Base-by-base conservation (phyloP, 2,888 invertebrate species). In the Plutella xylostella region DNA sequence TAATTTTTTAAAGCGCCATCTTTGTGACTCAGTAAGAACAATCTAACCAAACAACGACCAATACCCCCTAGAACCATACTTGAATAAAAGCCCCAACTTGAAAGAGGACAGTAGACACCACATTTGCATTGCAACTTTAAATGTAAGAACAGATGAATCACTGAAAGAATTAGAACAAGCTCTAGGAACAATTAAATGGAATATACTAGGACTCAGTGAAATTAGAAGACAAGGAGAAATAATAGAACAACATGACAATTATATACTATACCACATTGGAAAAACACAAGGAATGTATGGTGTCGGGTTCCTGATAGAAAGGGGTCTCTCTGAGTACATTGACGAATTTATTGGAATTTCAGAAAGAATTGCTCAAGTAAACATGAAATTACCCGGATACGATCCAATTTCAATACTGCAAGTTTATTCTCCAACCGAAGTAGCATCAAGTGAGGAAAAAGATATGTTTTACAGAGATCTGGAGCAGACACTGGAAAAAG, bases 251-350 rank as follows among this genome's bases (percentile, higher is more conserved):
- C 21, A 42, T 18, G 18, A 34, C 6, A 14, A 45, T 15, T 45
- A n/a, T 30, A 28, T 45, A 18, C 20, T 45, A 14, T 45, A 34
- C 25, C 20, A 45, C n/a, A 45, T 35, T 15, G 42, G 45, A n/a
- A 30, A 35, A 34, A 41, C 22, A 22, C 19, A 17, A 35, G 45
- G 45, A 18, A 11, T 14, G 14, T 20, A 37, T 30, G 42, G 42
- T 35, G 20, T 42, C 6, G 45, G 42, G 15, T 45, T 42, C 14
- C 11, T 45, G 14, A 15, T 45, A 3, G 42, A 45, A 34, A 45
- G 22, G 35, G 3, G 28, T 14, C 7, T 41, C 12, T 42, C 18
- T 42, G 4, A 18, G 17, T 22, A 35, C 19, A 20, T 42, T 12
- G 19, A 28, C 28, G 41, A 42, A 35, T 19, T 45, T 7, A 33